phyloP scores from a whole-genome alignment of 2,113 vertebrate genomes.

The Promerops cafer region DNA sequence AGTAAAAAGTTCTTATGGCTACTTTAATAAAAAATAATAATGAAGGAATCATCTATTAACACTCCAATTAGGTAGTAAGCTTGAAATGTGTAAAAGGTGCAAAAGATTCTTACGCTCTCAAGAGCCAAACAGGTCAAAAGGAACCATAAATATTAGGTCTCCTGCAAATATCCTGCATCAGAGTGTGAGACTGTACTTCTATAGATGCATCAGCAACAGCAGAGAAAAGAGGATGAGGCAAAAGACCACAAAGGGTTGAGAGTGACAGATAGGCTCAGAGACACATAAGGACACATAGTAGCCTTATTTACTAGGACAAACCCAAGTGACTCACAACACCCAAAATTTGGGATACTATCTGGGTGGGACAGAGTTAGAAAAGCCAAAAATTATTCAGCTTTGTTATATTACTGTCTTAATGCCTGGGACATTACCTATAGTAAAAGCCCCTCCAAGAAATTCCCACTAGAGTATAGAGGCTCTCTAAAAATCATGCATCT shows the following conservation, averaged over 20 bases:
- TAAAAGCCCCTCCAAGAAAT: neutral
- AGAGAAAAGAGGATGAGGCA: neutral
- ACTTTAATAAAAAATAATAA: neutral
- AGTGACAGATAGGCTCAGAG: neutral
- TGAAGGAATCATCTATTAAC: neutral
- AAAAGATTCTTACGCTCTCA: neutral
- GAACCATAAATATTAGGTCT: neutral
- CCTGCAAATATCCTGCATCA: neutral
- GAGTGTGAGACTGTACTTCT: neutral
- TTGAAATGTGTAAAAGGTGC: neutral
- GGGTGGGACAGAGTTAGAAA: neutral
- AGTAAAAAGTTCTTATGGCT: neutral
- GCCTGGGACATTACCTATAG: neutral
- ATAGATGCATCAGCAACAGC: neutral
- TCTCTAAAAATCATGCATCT: neutral
- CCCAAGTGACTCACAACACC: neutral
- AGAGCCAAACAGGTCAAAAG: neutral
- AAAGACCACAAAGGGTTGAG: neutral
- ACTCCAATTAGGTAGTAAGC: neutral
- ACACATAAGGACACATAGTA: neutral
- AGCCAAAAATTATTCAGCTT: slow-evolving; percentile 7
- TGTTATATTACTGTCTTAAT: neutral
- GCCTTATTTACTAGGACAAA: neutral
- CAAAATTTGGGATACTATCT: neutral
- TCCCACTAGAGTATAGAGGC: neutral